Evolutionary conservation across 2,888 invertebrate genomes (phyloP).

Genomic region (Heliconius sara): DNA sequence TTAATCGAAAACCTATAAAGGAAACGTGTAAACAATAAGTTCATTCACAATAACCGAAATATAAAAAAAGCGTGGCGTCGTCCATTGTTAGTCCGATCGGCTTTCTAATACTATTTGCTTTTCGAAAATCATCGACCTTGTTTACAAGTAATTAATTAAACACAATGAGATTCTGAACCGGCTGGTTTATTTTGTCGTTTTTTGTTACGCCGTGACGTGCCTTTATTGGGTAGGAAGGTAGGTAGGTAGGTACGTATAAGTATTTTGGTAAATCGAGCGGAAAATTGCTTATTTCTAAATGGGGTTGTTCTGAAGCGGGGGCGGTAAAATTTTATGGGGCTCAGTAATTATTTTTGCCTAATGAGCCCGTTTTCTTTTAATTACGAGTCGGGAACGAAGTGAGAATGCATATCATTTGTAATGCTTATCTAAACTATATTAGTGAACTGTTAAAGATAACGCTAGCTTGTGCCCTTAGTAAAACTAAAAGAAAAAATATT

Average conservation of each 20-base stretch:
- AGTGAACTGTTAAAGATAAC: conserved; percentile 13
- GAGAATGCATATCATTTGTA: conserved; percentile 18
- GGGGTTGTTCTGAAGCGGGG: conserved; percentile 52
- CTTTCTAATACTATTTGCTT: conserved; percentile 79
- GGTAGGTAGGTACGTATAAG: conserved; percentile 60
- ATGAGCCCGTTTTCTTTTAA: conserved; percentile 42
- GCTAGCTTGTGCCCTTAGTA: neutral
- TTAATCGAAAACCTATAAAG: conserved; percentile 43
- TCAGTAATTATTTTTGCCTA: conserved; percentile 49
- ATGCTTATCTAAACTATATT: conserved; percentile 22
- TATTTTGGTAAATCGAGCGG: conserved; percentile 79
- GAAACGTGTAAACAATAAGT: conserved; percentile 49
- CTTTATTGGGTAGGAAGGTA: conserved; percentile 62
- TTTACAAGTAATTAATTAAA: conserved; percentile 82
- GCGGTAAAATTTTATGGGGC: conserved; percentile 46
- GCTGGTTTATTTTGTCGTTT: conserved; percentile 58
- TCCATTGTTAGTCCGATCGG: conserved; percentile 75
- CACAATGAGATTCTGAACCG: conserved; percentile 68
- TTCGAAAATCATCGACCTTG: conserved; percentile 82
- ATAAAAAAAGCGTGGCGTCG: conserved; percentile 66
- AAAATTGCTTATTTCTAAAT: conserved; percentile 73
- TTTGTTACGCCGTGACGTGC: conserved; percentile 72
- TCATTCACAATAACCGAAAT: conserved; percentile 52
- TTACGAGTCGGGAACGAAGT: conserved; percentile 35
- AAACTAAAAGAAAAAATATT: too few relatives aligned